Evolutionary conservation across 1,140 invertebrate species (phyloP).

Genomic region (Battus philenor): DNA sequence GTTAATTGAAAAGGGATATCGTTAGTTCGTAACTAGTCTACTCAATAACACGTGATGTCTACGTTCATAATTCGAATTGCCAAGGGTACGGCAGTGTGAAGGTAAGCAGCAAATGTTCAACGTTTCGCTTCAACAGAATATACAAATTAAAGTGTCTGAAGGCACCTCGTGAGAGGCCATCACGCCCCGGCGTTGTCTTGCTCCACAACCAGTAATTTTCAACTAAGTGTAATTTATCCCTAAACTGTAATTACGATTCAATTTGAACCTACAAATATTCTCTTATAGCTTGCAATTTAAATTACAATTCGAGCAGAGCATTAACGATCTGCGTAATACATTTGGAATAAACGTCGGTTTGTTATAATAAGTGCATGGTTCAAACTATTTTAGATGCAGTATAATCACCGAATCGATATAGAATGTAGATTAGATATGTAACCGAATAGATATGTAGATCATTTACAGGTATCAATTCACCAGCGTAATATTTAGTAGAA

Average conservation of each 20-base stretch:
- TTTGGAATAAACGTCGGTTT: no score
- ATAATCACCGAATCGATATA: no score
- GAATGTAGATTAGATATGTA: no score
- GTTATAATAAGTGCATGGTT: constrained; percentile 7
- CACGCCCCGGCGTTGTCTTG: constrained; percentile 30
- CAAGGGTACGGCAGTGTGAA: constrained; percentile 16
- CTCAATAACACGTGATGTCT: constrained; percentile 6
- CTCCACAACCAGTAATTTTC: constrained; percentile 38
- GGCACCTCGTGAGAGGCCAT: constrained; percentile 36
- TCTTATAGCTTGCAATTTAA: constrained; percentile 11
- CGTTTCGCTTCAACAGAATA: constrained; percentile 31
- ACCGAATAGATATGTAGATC: no score
- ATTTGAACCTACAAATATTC: constrained; percentile 20
- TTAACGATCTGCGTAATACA: constrained; percentile 9
- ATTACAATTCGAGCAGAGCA: constrained; percentile 4
- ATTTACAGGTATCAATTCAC: no score
- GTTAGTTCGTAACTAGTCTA: not conserved
- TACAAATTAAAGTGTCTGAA: constrained; percentile 40
- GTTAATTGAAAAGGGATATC: not conserved
- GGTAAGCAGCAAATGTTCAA: constrained; percentile 29
- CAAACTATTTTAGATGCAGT: no score
- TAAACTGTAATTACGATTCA: constrained; percentile 31
- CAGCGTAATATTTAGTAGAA: no score
- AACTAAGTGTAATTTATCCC: constrained; percentile 25
- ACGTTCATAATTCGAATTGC: constrained; percentile 5